A percentile compares a stretch with the other conserved stretches of the same genome.
Conservation (phyloP, 2,113 vertebrate genomes). For the Proteles cristata region DNA sequence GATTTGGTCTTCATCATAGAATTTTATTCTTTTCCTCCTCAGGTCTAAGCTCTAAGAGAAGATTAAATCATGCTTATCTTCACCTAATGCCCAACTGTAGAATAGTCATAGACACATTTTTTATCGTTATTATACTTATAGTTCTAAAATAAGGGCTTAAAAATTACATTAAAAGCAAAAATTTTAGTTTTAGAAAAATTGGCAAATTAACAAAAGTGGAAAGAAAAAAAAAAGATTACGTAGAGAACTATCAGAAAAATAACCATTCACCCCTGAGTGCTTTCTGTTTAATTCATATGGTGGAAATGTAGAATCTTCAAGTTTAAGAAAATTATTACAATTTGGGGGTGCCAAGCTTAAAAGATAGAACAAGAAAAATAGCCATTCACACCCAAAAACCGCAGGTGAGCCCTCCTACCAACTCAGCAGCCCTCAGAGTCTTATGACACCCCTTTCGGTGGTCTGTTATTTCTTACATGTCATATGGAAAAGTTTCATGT, state of each 20-base stretch:
- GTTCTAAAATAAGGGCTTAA: background rate
- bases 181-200: background rate
- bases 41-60: background rate
- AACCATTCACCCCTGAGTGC: background rate
- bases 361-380: conserved; percentile 33
- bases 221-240: background rate
- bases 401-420: background rate
- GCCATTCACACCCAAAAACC: background rate
- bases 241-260: conserved; percentile 6
- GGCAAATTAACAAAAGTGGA: background rate
- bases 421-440: background rate
- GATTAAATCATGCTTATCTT: background rate
- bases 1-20: background rate
- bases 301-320: conserved; percentile 17
- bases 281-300: background rate
- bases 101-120: conserved; percentile 27
- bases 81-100: background rate
- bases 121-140: background rate
- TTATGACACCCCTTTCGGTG: background rate
- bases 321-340: conserved; percentile 34
- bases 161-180: background rate
- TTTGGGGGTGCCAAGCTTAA: background rate
- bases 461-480: background rate
- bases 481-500: background rate
- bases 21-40: background rate